Percentiles rank a stretch among this genome's conserved stretches.
phyloP scores from a whole-genome alignment of 2,797 vertebrate species.

The Acanthiza pusilla region DNA sequence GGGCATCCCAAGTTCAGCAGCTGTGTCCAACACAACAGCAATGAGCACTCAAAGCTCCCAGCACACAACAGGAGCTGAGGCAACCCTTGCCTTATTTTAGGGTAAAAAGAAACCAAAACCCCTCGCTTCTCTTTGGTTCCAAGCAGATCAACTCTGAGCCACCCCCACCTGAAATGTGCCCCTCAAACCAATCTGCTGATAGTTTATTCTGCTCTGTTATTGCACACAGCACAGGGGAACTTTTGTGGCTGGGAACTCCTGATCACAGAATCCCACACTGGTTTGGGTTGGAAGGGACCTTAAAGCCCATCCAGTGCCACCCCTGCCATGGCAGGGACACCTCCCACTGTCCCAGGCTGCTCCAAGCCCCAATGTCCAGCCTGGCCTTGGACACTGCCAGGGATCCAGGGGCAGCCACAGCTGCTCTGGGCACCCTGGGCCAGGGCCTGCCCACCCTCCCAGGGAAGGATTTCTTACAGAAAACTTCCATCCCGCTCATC shows the following conservation, averaged over 20 bases:
- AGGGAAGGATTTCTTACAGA: not conserved
- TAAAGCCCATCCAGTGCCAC: accelerated
- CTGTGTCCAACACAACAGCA: not conserved
- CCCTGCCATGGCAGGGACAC: not conserved
- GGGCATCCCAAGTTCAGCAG: conserved; percentile 40
- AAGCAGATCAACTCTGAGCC: not conserved
- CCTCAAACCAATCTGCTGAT: not conserved
- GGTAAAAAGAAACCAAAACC: not conserved
- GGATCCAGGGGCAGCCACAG: not conserved
- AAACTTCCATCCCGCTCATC: not conserved
- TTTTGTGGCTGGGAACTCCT: not conserved
- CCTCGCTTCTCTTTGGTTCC: not conserved
- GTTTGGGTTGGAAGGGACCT: accelerated
- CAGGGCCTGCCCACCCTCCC: not conserved
- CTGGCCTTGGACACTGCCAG: not conserved
- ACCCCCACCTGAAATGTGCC: not conserved
- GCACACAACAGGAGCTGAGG: not conserved
- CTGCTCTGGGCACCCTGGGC: not conserved
- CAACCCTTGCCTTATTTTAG: not conserved
- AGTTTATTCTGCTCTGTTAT: not conserved
- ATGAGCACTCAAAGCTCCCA: not conserved
- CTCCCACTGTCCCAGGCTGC: not conserved
- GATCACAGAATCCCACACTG: accelerated
- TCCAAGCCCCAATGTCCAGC: not conserved
- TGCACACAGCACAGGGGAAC: not conserved